Evolutionary conservation across 2,797 vertebrate species (phyloP).

Genomic region (Caiman crocodilus): DNA sequence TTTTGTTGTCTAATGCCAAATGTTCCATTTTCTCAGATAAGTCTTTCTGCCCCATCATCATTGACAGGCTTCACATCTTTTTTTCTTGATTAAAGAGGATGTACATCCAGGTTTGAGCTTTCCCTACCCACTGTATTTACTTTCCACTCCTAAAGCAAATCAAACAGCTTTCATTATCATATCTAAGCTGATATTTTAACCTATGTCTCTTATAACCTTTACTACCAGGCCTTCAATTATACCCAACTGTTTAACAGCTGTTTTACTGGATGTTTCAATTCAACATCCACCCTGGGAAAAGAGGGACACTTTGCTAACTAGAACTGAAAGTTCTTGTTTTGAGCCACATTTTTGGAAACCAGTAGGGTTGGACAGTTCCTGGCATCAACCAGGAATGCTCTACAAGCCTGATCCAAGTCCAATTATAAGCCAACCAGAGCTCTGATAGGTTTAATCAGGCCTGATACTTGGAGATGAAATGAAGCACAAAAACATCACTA

Average conservation of each 20-base stretch:
- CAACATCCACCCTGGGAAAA: background rate
- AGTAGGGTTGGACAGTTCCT: background rate
- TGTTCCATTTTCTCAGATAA: background rate
- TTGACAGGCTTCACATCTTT: background rate
- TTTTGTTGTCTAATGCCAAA: background rate
- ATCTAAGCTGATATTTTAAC: fast-evolving
- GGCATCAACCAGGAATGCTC: background rate
- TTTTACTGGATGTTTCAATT: background rate
- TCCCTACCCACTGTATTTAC: background rate
- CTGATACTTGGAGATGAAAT: background rate
- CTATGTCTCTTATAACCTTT: background rate
- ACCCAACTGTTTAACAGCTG: background rate
- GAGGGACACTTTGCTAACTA: background rate
- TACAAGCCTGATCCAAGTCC: background rate
- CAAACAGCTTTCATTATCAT: background rate
- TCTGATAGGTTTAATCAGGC: background rate
- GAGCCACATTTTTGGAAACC: background rate
- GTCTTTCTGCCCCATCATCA: background rate
- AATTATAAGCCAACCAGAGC: background rate
- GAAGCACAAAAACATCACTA: background rate
- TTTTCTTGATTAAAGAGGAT: background rate
- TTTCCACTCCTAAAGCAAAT: background rate
- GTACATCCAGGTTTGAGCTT: too few species aligned
- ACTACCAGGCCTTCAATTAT: background rate
- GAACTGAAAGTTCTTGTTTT: background rate